Evolutionary conservation across 2,797 vertebrate genomes (phyloP), one percentile per base, ranked within the genome.

Genomic region (Hirundo rustica): DNA sequence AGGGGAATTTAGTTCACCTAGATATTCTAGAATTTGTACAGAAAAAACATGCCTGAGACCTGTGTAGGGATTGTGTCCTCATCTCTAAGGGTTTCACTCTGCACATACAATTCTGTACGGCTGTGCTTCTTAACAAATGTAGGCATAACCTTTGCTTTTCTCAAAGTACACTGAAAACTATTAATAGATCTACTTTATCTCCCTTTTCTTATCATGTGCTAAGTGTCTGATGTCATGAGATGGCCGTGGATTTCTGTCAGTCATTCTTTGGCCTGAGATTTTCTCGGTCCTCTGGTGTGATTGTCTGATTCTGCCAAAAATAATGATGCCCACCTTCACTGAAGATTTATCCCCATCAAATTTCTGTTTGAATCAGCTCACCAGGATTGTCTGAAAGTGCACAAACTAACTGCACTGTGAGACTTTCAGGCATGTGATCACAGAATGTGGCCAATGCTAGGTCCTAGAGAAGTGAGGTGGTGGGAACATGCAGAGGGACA

Each of bases 231-330:
- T 11, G 13, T 38, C 26, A 38, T 5, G 2, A 53, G 44, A 57
- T 1, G 0, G 13, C 7, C 1, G 2, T 67, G 45, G 1, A 22
- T 57, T 62, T 58, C 65, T 91, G 17, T 38, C 27, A 22, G n/a
- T n/a, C 11, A 2, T 38, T 14, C 13, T 61, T 27, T 78, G 60
- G 10, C 26, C 60, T 44, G 40, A 25, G 27, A 58, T 77, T 51
- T 58, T 2, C 21, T 75, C 20, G 21, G 14, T n/a, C 17, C 19
- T 44, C 9, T 47, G 15, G 2, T 54, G 17, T 27, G 26, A 29
- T 36, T 67, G 7, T 7, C 16, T 53, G 17, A 68, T 57, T 44
- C 38, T 79, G 50, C 7, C 50, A 67, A 32, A 81, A 68, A 17
- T 20, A 12, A 18, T 54, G 16, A 16, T 21, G 13, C 26, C 19